Percentiles rank a stretch among this genome's conserved stretches.
These are phyloP conservation scores for Hanleya hanleyi DNA, from an alignment of 2,888 invertebrate species.

Conservation along the genomic window DNA sequence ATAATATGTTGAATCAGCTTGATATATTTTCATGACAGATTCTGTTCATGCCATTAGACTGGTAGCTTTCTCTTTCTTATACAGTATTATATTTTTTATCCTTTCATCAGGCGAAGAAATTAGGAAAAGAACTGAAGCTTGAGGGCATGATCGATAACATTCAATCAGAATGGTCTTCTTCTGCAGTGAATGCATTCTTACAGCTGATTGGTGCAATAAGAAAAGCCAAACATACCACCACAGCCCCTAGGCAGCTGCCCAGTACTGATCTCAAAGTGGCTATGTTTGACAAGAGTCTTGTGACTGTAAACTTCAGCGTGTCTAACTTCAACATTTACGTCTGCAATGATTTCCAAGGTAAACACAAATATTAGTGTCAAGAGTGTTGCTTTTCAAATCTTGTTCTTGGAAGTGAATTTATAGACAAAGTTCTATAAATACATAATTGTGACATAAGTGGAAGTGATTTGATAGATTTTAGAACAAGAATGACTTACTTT, in stretches of 20 bases:
- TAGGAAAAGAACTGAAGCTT: constrained; percentile 51
- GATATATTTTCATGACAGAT: no score
- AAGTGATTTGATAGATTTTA: no score
- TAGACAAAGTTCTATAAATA: no score
- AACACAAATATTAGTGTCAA: no score
- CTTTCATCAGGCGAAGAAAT: constrained; percentile 52
- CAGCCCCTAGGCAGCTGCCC: background rate
- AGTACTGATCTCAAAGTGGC: background rate
- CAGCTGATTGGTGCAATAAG: constrained; percentile 50
- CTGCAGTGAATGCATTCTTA: constrained; percentile 46
- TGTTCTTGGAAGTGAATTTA: no score
- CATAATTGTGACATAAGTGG: no score
- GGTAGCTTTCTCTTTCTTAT: no score
- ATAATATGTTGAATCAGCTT: no score
- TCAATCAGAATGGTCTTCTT: constrained; percentile 66
- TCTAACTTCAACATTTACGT: constrained; percentile 57
- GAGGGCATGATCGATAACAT: constrained; percentile 63
- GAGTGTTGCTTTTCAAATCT: no score
- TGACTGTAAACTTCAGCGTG: constrained; percentile 41
- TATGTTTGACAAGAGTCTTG: background rate
- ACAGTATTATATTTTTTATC: background rate
- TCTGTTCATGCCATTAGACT: no score
- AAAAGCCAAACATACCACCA: constrained; percentile 23
- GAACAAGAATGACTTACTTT: no score
- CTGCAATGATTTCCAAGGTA: constrained; percentile 60